These are phyloP conservation scores for Melieria picta DNA, from an alignment of 2,888 invertebrate species.

Conservation along the genomic window DNA sequence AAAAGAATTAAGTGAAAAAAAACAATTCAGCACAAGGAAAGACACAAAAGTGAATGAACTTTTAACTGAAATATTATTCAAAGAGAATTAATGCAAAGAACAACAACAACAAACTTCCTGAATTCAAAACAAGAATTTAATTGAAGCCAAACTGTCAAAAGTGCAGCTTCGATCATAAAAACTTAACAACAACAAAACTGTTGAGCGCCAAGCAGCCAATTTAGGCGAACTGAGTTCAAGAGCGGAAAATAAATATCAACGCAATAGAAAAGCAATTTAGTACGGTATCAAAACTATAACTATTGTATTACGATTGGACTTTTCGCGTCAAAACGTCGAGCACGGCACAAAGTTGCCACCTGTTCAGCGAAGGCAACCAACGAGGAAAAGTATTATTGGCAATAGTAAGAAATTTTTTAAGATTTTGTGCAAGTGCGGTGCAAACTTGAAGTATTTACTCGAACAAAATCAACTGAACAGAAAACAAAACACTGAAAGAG, in stretches of 20 bases:
- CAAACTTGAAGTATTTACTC: too few species aligned
- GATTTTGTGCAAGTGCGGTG: too few species aligned
- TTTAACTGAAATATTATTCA: neutral
- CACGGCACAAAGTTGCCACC: too few species aligned
- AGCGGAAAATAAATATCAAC: constrained; percentile 35
- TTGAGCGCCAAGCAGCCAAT: neutral
- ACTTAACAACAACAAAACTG: constrained; percentile 4
- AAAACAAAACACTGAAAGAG: neutral
- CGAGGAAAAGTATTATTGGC: too few species aligned
- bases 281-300: constrained; percentile 31
- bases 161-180: neutral
- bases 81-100: neutral
- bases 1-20: constrained; percentile 1
- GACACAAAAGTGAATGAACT: neutral
- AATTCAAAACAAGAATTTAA: constrained; percentile 18
- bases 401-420: too few species aligned
- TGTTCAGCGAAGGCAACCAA: too few species aligned
- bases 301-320: neutral
- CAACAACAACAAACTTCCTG: constrained; percentile 24
- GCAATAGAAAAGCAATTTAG: constrained; percentile 40
- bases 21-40: neutral
- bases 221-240: neutral
- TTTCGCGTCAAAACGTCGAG: too few species aligned
- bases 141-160: constrained; percentile 8
- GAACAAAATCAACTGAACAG: too few species aligned